Base-by-base conservation (phyloP, 2,888 invertebrate genomes). In the Liopterus haemorrhoidalis region DNA sequence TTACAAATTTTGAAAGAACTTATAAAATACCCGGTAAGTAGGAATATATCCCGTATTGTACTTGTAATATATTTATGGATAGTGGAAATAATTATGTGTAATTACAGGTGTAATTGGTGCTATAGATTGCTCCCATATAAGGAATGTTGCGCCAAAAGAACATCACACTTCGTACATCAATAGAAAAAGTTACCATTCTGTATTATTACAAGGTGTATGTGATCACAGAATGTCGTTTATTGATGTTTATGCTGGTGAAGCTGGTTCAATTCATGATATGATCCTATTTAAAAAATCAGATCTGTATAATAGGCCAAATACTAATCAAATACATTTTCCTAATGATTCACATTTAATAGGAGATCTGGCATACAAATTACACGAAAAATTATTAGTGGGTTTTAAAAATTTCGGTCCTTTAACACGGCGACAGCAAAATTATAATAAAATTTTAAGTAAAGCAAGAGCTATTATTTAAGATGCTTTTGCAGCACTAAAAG, bases 41-140 rank as follows among this genome's bases (percentile, higher is more conserved):
- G n/a, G 25, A 31, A 14, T 14, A 31, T 14, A 31, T 11, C 31
- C 15, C 31, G 14, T 31, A 14, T 15, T n/a, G n/a, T n/a, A n/a
- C n/a, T n/a, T n/a, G n/a, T n/a, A n/a, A n/a, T n/a, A n/a, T n/a
- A n/a, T n/a, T n/a, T n/a, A n/a, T n/a, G n/a, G n/a, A n/a, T n/a
- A n/a, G n/a, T n/a, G n/a, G n/a, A n/a, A n/a, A n/a, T n/a, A n/a
- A n/a, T n/a, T n/a, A 11, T 12, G 11, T 31, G 15, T 15, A 12
- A 15, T 22, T 35, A 28, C 32, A 49, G 48, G 46, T 25, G 39
- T 52, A 31, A 50, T 53, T 39, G 51, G 53, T 5, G 52, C 49
- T n/a, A 53, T 54, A 21, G 54, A 56, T 45, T 51, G 53, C 4
- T 43, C 45, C 14, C 55, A 56, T 30, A 49, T 56, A 20, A 31